Percentiles rank a stretch among this genome's conserved stretches.
Evolutionary conservation across 2,888 invertebrate species (phyloP).

Genomic region (Melitaea athalia): DNA sequence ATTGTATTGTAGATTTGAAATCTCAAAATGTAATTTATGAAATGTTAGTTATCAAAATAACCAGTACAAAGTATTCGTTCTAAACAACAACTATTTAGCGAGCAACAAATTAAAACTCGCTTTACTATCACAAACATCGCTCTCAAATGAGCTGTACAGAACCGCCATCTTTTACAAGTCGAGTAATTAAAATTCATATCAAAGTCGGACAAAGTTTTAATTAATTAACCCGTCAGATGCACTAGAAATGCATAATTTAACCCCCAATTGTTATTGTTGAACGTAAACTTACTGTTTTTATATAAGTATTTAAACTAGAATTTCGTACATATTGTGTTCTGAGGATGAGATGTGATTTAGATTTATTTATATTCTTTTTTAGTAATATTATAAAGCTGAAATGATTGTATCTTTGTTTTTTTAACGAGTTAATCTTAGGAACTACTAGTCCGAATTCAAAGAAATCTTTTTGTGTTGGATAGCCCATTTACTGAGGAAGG

Average conservation of each 20-base stretch:
- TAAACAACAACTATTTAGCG: conserved; percentile 6
- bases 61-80: not conserved
- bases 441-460: too few relatives aligned
- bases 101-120: conserved; percentile 19
- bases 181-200: conserved; percentile 52
- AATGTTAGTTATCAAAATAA: not conserved
- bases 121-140: conserved; percentile 27
- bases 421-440: too few relatives aligned
- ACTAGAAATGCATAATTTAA: conserved; percentile 40
- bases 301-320: too few relatives aligned
- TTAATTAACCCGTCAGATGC: conserved; percentile 47
- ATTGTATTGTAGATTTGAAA: too few relatives aligned
- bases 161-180: conserved; percentile 36
- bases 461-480: too few relatives aligned
- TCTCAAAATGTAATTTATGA: not conserved
- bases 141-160: conserved; percentile 30
- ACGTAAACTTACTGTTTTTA: conserved; percentile 13
- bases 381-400: too few relatives aligned
- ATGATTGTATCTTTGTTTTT: too few relatives aligned
- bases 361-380: too few relatives aligned
- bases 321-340: not conserved
- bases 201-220: conserved; percentile 46
- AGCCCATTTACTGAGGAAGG: too few relatives aligned
- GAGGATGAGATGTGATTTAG: not conserved
- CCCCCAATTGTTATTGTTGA: conserved; percentile 32